Percentiles rank a stretch among this genome's conserved stretches.
phyloP scores from a whole-genome alignment of 1,140 invertebrate species.

The Hylyphantes graminicola region DNA sequence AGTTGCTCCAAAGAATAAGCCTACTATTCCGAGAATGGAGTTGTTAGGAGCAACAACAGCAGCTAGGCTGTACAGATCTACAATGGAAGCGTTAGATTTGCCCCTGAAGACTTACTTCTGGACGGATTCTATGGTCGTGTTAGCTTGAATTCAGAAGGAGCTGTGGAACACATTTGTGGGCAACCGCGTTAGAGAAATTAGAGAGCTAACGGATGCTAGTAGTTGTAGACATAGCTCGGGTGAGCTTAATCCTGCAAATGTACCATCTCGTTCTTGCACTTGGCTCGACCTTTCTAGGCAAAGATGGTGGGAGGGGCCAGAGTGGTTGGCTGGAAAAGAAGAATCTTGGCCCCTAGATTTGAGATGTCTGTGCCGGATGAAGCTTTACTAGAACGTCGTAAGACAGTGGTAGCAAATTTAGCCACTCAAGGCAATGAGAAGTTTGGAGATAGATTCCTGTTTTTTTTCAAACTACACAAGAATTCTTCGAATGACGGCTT shows the following conservation, averaged over 20 bases:
- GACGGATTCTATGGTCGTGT: too few relatives aligned
- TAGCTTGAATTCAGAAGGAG: too few relatives aligned
- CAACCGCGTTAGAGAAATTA: neutral
- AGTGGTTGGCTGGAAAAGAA: too few relatives aligned
- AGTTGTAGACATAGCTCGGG: neutral
- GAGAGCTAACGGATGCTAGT: neutral
- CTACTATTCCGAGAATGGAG: too few relatives aligned
- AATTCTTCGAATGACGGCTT: neutral
- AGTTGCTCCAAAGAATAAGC: too few relatives aligned
- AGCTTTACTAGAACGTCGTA: constrained; percentile 1
- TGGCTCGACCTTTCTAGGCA: neutral
- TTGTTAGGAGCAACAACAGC: too few relatives aligned
- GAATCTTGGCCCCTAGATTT: too few relatives aligned
- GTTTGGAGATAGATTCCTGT: constrained; percentile 22
- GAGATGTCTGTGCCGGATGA: too few relatives aligned
- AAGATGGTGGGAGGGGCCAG: too few relatives aligned
- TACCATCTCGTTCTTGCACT: neutral
- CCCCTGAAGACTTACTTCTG: constrained; percentile 28
- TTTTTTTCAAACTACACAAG: constrained; percentile 32
- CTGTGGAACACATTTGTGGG: neutral
- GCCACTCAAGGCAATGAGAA: neutral
- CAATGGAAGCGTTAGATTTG: neutral
- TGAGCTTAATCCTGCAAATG: neutral
- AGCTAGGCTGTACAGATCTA: too few relatives aligned
- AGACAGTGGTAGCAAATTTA: constrained; percentile 21